Conservation (phyloP, 2,888 invertebrate genomes). For the Diachrysia chrysitis region DNA sequence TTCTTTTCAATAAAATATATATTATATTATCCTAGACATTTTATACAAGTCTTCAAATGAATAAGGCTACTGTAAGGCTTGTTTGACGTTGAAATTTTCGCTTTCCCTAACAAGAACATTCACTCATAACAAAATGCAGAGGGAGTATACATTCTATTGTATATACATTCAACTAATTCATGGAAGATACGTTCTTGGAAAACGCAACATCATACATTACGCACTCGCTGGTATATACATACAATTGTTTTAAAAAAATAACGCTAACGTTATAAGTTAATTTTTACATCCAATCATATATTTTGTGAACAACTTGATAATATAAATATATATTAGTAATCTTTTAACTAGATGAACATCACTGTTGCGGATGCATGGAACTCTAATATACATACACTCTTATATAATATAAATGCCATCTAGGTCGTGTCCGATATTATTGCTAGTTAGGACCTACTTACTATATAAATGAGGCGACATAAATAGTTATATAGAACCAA, state of each 20-base stretch:
- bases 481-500: conserved; percentile 13
- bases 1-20: conserved; percentile 8
- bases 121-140: conserved; percentile 43
- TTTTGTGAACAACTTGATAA: conserved; percentile 59
- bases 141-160: conserved; percentile 35
- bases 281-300: conserved; percentile 48
- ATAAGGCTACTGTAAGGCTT: conserved; percentile 22
- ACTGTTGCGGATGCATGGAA: conserved; percentile 42
- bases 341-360: conserved; percentile 56
- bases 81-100: conserved; percentile 34
- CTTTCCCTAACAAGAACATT: conserved; percentile 27
- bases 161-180: conserved; percentile 54
- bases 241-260: conserved; percentile 47
- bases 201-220: conserved; percentile 32
- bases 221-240: conserved; percentile 49
- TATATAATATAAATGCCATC: conserved; percentile 73
- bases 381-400: conserved; percentile 59
- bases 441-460: conserved; percentile 40
- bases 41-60: conserved; percentile 11
- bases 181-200: conserved; percentile 52
- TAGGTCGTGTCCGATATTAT: conserved; percentile 57
- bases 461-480: conserved; percentile 34
- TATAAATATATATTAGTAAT: conserved; percentile 45
- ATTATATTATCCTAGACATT: conserved; percentile 20
- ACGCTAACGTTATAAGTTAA: conserved; percentile 34